phyloP scores from a whole-genome alignment of 2,888 invertebrate genomes.

The Cantharis lateralis region DNA sequence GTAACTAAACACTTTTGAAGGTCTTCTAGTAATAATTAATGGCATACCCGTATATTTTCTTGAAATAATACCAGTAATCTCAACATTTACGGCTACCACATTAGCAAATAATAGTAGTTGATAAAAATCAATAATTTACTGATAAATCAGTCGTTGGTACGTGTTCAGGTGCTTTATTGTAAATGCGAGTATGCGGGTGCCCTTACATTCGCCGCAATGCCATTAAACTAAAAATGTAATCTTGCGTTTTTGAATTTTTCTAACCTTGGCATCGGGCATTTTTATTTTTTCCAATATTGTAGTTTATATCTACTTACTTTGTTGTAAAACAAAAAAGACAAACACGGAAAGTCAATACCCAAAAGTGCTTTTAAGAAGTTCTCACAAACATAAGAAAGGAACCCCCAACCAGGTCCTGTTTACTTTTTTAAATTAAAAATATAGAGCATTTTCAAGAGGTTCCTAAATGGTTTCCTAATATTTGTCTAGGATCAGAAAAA shows the following conservation, averaged over 20 bases:
- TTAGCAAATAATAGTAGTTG: background rate
- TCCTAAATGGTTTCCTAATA: conserved; percentile 27
- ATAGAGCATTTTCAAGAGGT: conserved; percentile 17
- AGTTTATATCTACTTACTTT: background rate
- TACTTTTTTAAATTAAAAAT: conserved; percentile 28
- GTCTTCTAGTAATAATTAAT: background rate
- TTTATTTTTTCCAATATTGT: background rate
- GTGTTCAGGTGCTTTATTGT: background rate
- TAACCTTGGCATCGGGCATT: background rate
- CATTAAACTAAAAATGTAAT: background rate
- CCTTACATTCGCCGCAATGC: background rate
- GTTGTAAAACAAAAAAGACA: background rate
- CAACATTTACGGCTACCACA: background rate
- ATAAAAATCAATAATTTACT: background rate
- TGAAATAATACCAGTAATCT: background rate
- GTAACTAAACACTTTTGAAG: background rate
- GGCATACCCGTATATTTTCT: background rate
- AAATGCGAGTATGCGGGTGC: background rate
- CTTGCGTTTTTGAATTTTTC: background rate
- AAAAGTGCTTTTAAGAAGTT: conserved; percentile 19
- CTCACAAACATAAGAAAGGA: conserved; percentile 13
- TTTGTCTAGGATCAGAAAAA: conserved; percentile 17
- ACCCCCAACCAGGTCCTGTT: conserved; percentile 2
- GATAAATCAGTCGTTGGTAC: background rate
- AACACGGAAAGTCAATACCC: background rate